These are phyloP conservation scores for Bufo gargarizans DNA, from an alignment of 2,113 vertebrate species.

Conservation along the genomic window DNA sequence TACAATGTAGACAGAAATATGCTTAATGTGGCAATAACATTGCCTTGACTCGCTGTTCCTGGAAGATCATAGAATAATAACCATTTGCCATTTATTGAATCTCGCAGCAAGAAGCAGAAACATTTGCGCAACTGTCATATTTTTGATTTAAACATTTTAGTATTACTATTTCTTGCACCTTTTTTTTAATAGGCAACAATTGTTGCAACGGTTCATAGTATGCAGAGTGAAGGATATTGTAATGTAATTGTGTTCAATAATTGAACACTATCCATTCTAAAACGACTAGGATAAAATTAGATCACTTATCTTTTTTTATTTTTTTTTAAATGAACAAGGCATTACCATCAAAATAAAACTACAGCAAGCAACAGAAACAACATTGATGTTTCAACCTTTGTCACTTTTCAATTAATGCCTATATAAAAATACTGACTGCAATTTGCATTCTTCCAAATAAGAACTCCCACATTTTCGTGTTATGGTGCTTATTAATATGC, in stretches of 20 bases:
- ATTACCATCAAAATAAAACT: slow-evolving; percentile 10
- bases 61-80: slow-evolving; percentile 32
- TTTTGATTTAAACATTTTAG: slow-evolving; percentile 51
- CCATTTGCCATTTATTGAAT: slow-evolving; percentile 47
- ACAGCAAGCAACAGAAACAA: background rate
- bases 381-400: background rate
- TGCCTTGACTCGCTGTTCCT: slow-evolving; percentile 27
- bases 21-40: slow-evolving; percentile 20
- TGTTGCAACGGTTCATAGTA: slow-evolving; percentile 18
- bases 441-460: no score
- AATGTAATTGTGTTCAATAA: slow-evolving; percentile 52
- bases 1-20: slow-evolving; percentile 1
- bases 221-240: slow-evolving; percentile 33
- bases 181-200: slow-evolving; percentile 44
- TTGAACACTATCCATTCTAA: slow-evolving; percentile 41
- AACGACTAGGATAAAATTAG: slow-evolving; percentile 27
- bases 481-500: background rate
- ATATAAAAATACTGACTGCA: background rate
- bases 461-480: background rate
- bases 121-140: slow-evolving; percentile 62
- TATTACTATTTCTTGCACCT: slow-evolving; percentile 1
- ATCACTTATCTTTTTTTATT: slow-evolving; percentile 38
- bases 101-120: slow-evolving; percentile 41
- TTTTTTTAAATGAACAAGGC: slow-evolving; percentile 17
- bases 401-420: background rate